A percentile compares a stretch with the other conserved stretches of the same genome.
Evolutionary conservation across 2,888 invertebrate species (phyloP).

Genomic region (Parelbella ahira): DNA sequence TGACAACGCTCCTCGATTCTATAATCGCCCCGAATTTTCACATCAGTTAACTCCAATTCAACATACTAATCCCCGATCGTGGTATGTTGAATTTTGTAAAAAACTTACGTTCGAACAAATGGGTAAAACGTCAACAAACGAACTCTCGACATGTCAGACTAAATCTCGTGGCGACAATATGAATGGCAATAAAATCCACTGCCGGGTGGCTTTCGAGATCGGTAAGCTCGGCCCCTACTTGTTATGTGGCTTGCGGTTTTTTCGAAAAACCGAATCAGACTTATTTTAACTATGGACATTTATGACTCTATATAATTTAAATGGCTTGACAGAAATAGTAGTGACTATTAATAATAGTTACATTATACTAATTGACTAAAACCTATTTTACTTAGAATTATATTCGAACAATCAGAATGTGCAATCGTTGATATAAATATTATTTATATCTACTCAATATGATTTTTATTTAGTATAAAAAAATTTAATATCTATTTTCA

Average conservation of each 20-base stretch:
- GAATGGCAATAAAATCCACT: slow-evolving; percentile 76
- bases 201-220: slow-evolving; percentile 56
- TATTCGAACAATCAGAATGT: too few species aligned
- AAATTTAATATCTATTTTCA: too few species aligned
- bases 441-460: too few species aligned
- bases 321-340: too few species aligned
- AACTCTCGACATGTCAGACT: slow-evolving; percentile 74
- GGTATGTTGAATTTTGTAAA: slow-evolving; percentile 14
- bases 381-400: too few species aligned
- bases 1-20: too few species aligned
- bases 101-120: slow-evolving; percentile 39
- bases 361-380: too few species aligned
- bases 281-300: too few species aligned
- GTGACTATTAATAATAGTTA: too few species aligned
- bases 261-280: background rate
- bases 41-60: slow-evolving; percentile 4
- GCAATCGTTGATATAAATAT: too few species aligned
- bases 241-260: slow-evolving; percentile 1
- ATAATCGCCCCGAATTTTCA: slow-evolving; percentile 11
- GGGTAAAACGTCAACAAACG: slow-evolving; percentile 66
- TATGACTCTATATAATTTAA: too few species aligned
- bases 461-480: too few species aligned
- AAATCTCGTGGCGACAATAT: slow-evolving; percentile 75
- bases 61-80: slow-evolving; percentile 11
- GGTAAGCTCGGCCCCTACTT: slow-evolving; percentile 61